Percentiles rank a stretch among this genome's conserved stretches.
Evolutionary conservation across 1,140 invertebrate species (phyloP).

Genomic region (Drosophila ficusphila): DNA sequence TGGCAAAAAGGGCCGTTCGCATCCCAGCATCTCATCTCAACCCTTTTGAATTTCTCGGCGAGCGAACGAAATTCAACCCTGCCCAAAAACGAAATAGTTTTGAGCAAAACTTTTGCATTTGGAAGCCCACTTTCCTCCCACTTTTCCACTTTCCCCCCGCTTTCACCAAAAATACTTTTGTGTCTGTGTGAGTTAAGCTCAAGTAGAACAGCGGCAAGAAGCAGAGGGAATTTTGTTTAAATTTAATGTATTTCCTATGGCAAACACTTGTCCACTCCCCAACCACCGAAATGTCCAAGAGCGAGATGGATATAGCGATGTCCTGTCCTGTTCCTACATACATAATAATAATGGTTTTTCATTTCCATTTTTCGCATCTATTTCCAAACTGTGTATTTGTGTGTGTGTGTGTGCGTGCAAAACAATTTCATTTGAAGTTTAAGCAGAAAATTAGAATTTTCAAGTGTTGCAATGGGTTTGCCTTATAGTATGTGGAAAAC

Average conservation of each 20-base stretch:
- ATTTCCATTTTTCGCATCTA: conserved; percentile 64
- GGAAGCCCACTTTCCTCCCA: too few species aligned
- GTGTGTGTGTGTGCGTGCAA: conserved; percentile 48
- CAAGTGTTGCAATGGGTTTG: conserved; percentile 76
- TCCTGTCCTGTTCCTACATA: conserved; percentile 49
- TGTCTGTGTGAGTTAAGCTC: conserved; percentile 70
- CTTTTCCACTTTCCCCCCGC: conserved; percentile 72
- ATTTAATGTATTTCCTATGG: conserved; percentile 83
- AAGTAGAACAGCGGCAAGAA: conserved; percentile 54
- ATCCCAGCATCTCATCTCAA: too few species aligned
- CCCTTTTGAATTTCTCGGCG: conserved; percentile 18
- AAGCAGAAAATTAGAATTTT: conserved; percentile 81
- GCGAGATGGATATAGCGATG: background rate
- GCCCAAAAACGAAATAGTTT: conserved; percentile 68
- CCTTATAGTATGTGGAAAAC: conserved; percentile 24
- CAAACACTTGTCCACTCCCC: conserved; percentile 62
- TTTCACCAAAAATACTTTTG: too few species aligned
- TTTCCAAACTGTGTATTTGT: conserved; percentile 28
- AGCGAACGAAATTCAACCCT: conserved; percentile 37
- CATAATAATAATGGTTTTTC: conserved; percentile 64
- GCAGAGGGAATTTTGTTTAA: conserved; percentile 77
- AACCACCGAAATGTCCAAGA: background rate
- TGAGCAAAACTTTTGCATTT: conserved; percentile 78
- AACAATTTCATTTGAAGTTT: conserved; percentile 79
- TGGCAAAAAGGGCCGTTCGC: conserved; percentile 71